Conservation (phyloP, 1,140 invertebrate species). For the Asobara japonica region DNA sequence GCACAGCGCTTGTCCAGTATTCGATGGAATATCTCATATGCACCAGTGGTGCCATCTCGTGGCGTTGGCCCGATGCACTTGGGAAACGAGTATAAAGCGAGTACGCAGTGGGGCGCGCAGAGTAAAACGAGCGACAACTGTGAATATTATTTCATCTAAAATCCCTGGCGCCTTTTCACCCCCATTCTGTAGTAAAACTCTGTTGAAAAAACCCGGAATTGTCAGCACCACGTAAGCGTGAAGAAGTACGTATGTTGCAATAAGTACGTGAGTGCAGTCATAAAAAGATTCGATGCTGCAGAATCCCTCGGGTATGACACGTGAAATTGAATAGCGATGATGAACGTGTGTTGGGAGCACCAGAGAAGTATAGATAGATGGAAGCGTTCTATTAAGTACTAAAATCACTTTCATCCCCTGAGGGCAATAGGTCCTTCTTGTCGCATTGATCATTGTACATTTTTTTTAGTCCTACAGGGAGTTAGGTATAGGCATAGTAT, state of each 20-base stretch:
- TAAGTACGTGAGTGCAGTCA: background rate
- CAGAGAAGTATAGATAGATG: constrained; percentile 35
- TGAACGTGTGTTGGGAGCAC: constrained; percentile 22
- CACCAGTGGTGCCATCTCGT: constrained; percentile 18
- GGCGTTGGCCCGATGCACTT: constrained; percentile 17
- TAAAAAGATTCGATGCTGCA: constrained; percentile 1
- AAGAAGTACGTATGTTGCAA: background rate
- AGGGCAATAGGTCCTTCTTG: too few species aligned
- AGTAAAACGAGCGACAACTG: background rate
- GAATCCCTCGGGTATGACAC: background rate
- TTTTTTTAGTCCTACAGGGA: too few species aligned
- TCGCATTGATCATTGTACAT: too few species aligned
- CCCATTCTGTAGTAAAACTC: background rate
- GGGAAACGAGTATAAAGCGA: background rate
- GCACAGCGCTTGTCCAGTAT: too few species aligned
- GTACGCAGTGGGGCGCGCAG: background rate
- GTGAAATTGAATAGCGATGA: constrained; percentile 27
- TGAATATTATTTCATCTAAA: background rate
- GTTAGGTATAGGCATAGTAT: too few species aligned
- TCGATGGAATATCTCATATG: too few species aligned
- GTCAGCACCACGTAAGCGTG: background rate
- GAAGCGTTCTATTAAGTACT: too few species aligned
- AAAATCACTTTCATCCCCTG: too few species aligned
- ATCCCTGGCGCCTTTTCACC: background rate
- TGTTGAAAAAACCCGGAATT: background rate